Evolutionary conservation across 2,797 vertebrate species (phyloP), one percentile per base, ranked within the genome.

Genomic region (Manis javanica): DNA sequence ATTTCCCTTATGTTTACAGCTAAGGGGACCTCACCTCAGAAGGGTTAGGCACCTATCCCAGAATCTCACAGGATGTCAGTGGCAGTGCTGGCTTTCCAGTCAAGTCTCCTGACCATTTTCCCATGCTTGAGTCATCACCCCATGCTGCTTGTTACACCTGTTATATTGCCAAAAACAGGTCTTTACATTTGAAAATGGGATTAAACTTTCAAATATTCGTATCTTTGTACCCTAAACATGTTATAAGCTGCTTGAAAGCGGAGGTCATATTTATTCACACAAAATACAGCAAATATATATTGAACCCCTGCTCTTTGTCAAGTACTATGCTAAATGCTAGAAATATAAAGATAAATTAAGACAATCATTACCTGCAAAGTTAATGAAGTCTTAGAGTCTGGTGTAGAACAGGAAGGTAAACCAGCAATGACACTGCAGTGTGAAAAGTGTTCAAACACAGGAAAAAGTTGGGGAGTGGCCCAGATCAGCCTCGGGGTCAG

Each of bases 211-310:
- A 66, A 29, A 95, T 78, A 79, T 42, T 29, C 74, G 1, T 72
- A 55, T 84, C 64, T 84, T 92, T 72, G 57, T 21, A 46, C 3
- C 66, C 72, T 83, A 63, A 34, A 61, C 0, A 8, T 19, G 69
- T 90, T 49, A 78, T 57, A 61, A 91, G 55, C 64, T 83, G 14
- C 23, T 63, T 51, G 29, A 86, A 89, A 49, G 46, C 51, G 13
- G 19, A 91, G 37, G 87, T 87, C 68, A 23, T 42, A 94, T 94
- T 95, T 51, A 61, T 57, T 90, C 42, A 72, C 18, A 26, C 42
- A 82, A 95, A 90, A 26, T 49, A 83, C 55, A 83, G 26, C 8
- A 26, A 91, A 71, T 11, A n/a, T 39, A 63, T n/a, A 77, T 16
- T 53, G 42, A 94, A 23, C 21, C 90, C 81, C 53, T 90, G 53